A percentile compares a stretch with the other conserved stretches of the same genome.
Evolutionary conservation across 2,888 invertebrate genomes (phyloP).

Genomic region (Cheilosia vernalis): DNA sequence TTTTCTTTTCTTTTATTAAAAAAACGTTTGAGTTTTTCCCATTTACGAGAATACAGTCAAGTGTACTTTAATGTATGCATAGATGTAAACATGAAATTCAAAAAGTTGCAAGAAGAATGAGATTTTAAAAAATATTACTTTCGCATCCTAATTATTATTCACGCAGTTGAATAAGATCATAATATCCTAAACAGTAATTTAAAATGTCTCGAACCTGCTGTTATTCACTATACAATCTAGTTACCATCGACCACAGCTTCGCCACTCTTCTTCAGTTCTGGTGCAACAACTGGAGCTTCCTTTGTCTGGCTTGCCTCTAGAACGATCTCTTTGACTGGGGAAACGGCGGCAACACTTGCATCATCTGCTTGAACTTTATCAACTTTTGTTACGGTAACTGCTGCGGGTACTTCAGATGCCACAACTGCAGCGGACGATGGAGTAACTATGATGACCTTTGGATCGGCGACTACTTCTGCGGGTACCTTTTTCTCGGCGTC

Average conservation of each 20-base stretch:
- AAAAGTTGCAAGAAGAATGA: constrained; percentile 14
- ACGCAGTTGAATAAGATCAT: constrained; percentile 2
- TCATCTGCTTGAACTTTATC: constrained; percentile 19
- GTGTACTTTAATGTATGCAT: constrained; percentile 13
- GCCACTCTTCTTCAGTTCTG: constrained; percentile 27
- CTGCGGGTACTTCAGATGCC: constrained; percentile 10
- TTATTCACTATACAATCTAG: constrained; percentile 25
- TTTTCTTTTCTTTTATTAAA: constrained; percentile 11
- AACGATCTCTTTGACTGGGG: constrained; percentile 28
- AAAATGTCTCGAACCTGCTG: constrained; percentile 17
- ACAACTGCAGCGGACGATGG: constrained; percentile 39
- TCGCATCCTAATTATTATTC: constrained; percentile 23
- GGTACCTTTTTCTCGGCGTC: constrained; percentile 19
- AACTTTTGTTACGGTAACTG: neutral
- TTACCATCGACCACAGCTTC: constrained; percentile 25
- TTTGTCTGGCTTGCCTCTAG: constrained; percentile 29
- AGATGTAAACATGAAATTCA: constrained; percentile 17
- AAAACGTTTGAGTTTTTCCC: constrained; percentile 17
- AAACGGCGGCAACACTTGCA: neutral
- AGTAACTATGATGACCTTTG: constrained; percentile 63
- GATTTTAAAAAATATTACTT: constrained; percentile 4
- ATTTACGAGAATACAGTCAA: constrained; percentile 30
- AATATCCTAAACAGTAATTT: constrained; percentile 10
- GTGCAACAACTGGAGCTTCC: constrained; percentile 28
- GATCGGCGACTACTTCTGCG: constrained; percentile 25